Evolutionary conservation across 2,797 vertebrate species (phyloP).

Genomic region (Propithecus deckenii): DNA sequence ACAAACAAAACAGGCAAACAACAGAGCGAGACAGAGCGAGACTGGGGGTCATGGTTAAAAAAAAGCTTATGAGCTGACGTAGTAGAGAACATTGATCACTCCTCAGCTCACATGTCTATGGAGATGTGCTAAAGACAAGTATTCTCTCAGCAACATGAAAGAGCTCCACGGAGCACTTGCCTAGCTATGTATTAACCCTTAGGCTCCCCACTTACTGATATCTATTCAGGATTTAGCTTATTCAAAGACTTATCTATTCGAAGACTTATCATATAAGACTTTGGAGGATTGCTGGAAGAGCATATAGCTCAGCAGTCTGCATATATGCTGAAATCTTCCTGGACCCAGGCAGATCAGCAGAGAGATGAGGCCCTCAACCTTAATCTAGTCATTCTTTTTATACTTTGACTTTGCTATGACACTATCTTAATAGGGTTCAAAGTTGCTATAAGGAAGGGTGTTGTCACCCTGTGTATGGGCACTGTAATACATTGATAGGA

Average conservation of each 20-base stretch:
- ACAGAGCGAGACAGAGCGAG: neutral
- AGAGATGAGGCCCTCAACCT: neutral
- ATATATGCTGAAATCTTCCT: neutral
- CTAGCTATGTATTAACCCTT: neutral
- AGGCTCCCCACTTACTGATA: neutral
- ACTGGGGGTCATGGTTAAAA: neutral
- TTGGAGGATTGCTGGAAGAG: neutral
- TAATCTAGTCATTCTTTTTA: neutral
- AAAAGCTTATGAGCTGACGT: neutral
- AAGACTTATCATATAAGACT: neutral
- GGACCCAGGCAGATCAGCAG: neutral
- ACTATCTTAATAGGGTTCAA: neutral
- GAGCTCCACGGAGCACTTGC: neutral
- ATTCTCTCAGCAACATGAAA: neutral
- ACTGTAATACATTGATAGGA: neutral
- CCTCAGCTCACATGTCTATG: neutral
- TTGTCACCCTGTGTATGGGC: too few species aligned
- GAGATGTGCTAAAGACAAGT: neutral
- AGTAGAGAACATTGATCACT: neutral
- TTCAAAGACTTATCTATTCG: neutral
- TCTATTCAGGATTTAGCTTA: neutral
- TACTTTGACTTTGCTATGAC: neutral
- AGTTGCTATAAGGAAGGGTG: neutral
- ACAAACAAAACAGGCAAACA: too few species aligned
- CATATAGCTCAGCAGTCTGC: neutral